These are phyloP conservation scores for Nemopilema nomurai DNA, from an alignment of 30 jellyfish, hydroid and myxozoan genomes.

Conservation along the genomic window DNA sequence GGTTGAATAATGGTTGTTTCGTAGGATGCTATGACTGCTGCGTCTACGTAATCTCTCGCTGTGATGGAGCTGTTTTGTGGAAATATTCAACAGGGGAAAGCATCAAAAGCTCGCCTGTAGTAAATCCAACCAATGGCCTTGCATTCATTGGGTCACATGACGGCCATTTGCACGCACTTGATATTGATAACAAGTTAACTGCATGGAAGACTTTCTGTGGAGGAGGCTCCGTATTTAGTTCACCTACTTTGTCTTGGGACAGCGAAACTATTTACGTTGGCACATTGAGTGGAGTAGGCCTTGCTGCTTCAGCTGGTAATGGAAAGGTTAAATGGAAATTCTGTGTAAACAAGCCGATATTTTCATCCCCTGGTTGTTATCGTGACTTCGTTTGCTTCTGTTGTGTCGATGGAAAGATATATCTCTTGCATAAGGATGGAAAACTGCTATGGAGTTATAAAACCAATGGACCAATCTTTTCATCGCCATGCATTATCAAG, in stretches of 20 bases:
- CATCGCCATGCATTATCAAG: slow-evolving; percentile 61
- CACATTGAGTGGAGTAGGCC: slow-evolving; percentile 54
- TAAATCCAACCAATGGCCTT: slow-evolving; percentile 40
- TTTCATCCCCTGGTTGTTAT: slow-evolving; percentile 71
- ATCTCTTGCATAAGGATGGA: slow-evolving; percentile 34
- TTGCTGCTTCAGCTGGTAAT: slow-evolving; percentile 20
- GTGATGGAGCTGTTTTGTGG: slow-evolving; percentile 64
- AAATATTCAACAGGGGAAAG: slow-evolving; percentile 65
- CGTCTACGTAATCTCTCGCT: slow-evolving; percentile 58
- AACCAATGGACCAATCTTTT: slow-evolving; percentile 74
- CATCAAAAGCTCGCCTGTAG: slow-evolving; percentile 75
- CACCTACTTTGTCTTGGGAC: slow-evolving; percentile 65
- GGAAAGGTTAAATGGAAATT: slow-evolving; percentile 64
- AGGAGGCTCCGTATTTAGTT: slow-evolving; percentile 74
- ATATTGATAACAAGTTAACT: slow-evolving; percentile 9
- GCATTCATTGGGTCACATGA: slow-evolving; percentile 81
- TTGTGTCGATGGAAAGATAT: slow-evolving; percentile 64
- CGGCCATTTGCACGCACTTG: slow-evolving; percentile 60
- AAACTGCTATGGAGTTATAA: slow-evolving; percentile 57
- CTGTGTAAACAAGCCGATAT: slow-evolving; percentile 66
- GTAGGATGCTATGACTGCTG: slow-evolving; percentile 84
- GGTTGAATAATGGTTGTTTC: not conserved
- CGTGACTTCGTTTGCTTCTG: slow-evolving; percentile 37
- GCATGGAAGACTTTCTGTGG: slow-evolving; percentile 50
- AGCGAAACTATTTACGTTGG: slow-evolving; percentile 32